phyloP scores from a whole-genome alignment of 2,888 invertebrate species.

The Ormyrus thymus region DNA sequence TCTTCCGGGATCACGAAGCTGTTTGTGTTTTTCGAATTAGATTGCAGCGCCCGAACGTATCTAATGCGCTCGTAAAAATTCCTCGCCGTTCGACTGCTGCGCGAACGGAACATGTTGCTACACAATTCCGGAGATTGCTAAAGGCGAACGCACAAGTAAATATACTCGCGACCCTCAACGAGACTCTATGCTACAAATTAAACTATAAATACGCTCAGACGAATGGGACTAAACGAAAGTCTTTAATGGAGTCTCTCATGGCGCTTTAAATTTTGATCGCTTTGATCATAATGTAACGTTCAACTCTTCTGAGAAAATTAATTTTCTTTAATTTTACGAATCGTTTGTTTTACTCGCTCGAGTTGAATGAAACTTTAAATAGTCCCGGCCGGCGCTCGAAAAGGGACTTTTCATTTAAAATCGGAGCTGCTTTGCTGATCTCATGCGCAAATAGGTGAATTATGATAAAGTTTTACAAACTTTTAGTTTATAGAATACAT shows the following conservation, averaged over 20 bases:
- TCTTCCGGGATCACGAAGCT: constrained; percentile 1
- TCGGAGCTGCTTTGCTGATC: not conserved
- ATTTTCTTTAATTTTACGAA: constrained; percentile 4
- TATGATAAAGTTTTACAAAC: not conserved
- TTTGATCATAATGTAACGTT: constrained; percentile 54
- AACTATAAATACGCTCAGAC: constrained; percentile 70
- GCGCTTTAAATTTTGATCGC: constrained; percentile 58
- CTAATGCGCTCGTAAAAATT: constrained; percentile 67
- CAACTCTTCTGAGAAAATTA: constrained; percentile 32
- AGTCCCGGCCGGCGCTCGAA: not conserved
- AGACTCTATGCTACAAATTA: constrained; percentile 71
- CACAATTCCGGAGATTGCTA: constrained; percentile 57
- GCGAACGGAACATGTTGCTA: constrained; percentile 59
- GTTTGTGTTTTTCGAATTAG: constrained; percentile 15
- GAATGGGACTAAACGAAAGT: constrained; percentile 63
- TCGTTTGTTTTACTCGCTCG: not conserved
- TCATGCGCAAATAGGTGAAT: not conserved
- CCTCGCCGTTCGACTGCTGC: constrained; percentile 61
- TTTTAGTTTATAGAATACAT: not conserved
- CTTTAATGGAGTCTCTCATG: constrained; percentile 48
- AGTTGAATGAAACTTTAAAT: not conserved
- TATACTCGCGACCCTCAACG: constrained; percentile 70
- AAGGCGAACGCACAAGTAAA: constrained; percentile 67
- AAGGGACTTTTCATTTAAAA: not conserved
- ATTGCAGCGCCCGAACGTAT: not conserved